These are phyloP conservation scores for Mionectes olivaceus DNA, from an alignment of 2,797 vertebrate genomes.

Conservation along the genomic window DNA sequence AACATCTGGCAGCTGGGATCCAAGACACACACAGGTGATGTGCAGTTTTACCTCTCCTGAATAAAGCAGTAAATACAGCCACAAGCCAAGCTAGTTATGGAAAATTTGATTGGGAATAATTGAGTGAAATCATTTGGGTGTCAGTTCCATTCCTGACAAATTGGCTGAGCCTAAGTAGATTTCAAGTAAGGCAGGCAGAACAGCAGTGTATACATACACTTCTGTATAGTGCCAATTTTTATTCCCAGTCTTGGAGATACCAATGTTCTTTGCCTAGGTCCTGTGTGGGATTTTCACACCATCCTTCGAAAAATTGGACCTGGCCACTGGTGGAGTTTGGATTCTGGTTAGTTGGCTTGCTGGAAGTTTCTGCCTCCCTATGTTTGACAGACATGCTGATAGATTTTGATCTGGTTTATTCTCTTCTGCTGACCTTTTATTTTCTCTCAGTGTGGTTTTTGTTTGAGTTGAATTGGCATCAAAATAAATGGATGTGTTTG, in stretches of 20 bases:
- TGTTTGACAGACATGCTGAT: background rate
- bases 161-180: background rate
- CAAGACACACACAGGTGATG: background rate
- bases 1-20: background rate
- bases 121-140: background rate
- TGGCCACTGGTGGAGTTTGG: background rate
- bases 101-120: background rate
- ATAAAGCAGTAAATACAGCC: background rate
- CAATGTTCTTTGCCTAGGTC: background rate
- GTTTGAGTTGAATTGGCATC: background rate
- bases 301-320: background rate
- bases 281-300: background rate
- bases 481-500: slow-evolving; percentile 21
- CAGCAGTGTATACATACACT: background rate
- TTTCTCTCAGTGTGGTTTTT: background rate
- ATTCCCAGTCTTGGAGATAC: background rate
- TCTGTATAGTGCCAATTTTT: background rate
- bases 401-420: slow-evolving; percentile 26
- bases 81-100: background rate
- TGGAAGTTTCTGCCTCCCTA: background rate
- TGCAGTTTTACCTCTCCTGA: background rate
- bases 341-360: background rate
- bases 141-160: background rate
- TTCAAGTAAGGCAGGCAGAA: background rate
- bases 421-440: slow-evolving; percentile 14